Conservation (phyloP, 2,888 invertebrate species). For the Leptogaster cylindrica region DNA sequence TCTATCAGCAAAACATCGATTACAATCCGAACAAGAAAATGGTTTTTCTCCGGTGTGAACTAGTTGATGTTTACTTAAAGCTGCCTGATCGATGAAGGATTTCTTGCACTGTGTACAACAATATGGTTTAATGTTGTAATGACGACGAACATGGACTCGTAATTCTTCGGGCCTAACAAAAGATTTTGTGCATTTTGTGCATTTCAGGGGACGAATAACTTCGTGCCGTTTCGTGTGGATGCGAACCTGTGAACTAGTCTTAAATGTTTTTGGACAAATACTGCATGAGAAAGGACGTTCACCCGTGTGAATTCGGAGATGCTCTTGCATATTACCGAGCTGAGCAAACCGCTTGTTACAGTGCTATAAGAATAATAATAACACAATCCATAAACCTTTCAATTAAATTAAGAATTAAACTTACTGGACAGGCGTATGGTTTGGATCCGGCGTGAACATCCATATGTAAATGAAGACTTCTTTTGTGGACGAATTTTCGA, state of each 20-base stretch:
- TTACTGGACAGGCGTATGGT: constrained; percentile 53
- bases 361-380: constrained; percentile 56
- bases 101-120: constrained; percentile 65
- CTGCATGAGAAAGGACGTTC: constrained; percentile 78
- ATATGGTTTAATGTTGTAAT: constrained; percentile 44
- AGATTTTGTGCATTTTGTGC: constrained; percentile 66
- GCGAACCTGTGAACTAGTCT: constrained; percentile 75
- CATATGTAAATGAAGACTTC: constrained; percentile 77
- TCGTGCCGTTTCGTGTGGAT: constrained; percentile 65
- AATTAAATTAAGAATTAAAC: constrained; percentile 23
- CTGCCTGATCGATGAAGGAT: constrained; percentile 67
- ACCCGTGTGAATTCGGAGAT: constrained; percentile 77
- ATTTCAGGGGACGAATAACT: constrained; percentile 66
- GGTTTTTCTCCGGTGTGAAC: constrained; percentile 72
- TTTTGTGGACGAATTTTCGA: constrained; percentile 77
- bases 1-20: constrained; percentile 71
- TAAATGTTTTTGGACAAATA: constrained; percentile 72
- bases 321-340: constrained; percentile 78
- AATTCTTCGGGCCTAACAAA: constrained; percentile 55
- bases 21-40: constrained; percentile 61
- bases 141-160: constrained; percentile 36
- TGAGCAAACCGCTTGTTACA: constrained; percentile 79
- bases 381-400: background rate
- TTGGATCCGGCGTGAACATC: constrained; percentile 69
- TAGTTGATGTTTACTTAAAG: constrained; percentile 71